Conservation (phyloP, 92 coral and sea anemone species). For the Paragorgia papillata region DNA sequence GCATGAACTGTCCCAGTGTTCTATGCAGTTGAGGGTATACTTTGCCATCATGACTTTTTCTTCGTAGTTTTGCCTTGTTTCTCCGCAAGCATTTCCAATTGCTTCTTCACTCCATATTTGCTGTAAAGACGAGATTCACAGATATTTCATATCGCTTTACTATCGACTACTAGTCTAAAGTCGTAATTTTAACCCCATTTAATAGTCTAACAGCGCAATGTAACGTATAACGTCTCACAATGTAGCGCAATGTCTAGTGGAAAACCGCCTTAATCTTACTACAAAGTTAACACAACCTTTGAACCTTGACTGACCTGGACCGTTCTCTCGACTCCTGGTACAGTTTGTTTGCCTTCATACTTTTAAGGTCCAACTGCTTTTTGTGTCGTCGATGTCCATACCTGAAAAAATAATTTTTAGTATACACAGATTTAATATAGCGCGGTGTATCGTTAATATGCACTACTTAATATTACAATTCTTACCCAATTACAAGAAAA, state of each 20-base stretch:
- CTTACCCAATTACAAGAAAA: slow-evolving; percentile 76
- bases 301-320: slow-evolving; percentile 61
- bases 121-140: slow-evolving; percentile 7
- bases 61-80: slow-evolving; percentile 17
- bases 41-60: slow-evolving; percentile 8
- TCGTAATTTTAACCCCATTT: too few species aligned
- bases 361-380: slow-evolving; percentile 67
- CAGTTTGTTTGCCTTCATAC: slow-evolving; percentile 67
- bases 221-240: slow-evolving; percentile 16
- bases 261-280: not conserved
- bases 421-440: too few species aligned
- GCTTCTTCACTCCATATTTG: slow-evolving; percentile 23
- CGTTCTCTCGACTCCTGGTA: slow-evolving; percentile 80
- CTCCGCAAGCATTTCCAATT: slow-evolving; percentile 19
- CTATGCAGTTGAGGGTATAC: too few species aligned
- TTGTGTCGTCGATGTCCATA: slow-evolving; percentile 67
- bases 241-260: slow-evolving; percentile 48
- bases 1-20: too few species aligned
- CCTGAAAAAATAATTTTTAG: slow-evolving; percentile 47
- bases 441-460: too few species aligned
- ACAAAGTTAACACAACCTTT: not conserved
- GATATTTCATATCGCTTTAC: too few species aligned
- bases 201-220: too few species aligned
- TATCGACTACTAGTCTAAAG: too few species aligned
- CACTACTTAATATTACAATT: too few species aligned